These are phyloP conservation scores for Argyresthia goedartella DNA, from an alignment of 2,888 invertebrate genomes.

Conservation along the genomic window DNA sequence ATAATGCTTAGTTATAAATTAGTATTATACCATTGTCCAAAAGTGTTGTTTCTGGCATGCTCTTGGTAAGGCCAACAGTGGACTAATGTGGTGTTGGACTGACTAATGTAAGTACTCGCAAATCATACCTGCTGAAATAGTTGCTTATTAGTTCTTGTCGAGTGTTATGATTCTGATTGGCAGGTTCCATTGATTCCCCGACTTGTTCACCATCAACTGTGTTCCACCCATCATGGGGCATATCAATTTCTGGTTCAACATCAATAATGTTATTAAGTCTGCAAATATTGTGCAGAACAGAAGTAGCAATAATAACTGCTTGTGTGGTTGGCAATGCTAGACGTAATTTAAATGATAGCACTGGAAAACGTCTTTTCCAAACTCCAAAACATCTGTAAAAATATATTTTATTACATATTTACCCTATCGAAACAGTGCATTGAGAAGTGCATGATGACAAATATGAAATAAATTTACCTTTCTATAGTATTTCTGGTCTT, in stretches of 20 bases:
- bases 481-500: constrained; percentile 7
- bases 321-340: constrained; percentile 3
- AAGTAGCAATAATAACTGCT: constrained; percentile 7
- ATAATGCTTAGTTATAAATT: background rate
- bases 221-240: background rate
- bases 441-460: background rate
- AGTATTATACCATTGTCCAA: background rate
- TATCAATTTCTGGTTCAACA: constrained; percentile 4
- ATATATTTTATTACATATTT: background rate
- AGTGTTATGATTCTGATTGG: background rate
- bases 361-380: constrained; percentile 3
- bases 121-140: constrained; percentile 2
- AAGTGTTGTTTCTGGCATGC: no score
- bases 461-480: constrained; percentile 1
- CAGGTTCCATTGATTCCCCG: background rate
- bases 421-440: background rate
- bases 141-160: background rate
- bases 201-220: background rate
- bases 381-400: constrained; percentile 4
- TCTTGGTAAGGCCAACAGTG: no score
- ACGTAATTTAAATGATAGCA: constrained; percentile 2
- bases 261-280: constrained; percentile 3
- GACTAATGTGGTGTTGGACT: no score
- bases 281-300: constrained; percentile 7
- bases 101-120: background rate